A percentile compares a stretch with the other conserved stretches of the same genome.
These are phyloP conservation scores for Dromococcyx pavoninus DNA, from an alignment of 2,797 vertebrate species.

Conservation along the genomic window DNA sequence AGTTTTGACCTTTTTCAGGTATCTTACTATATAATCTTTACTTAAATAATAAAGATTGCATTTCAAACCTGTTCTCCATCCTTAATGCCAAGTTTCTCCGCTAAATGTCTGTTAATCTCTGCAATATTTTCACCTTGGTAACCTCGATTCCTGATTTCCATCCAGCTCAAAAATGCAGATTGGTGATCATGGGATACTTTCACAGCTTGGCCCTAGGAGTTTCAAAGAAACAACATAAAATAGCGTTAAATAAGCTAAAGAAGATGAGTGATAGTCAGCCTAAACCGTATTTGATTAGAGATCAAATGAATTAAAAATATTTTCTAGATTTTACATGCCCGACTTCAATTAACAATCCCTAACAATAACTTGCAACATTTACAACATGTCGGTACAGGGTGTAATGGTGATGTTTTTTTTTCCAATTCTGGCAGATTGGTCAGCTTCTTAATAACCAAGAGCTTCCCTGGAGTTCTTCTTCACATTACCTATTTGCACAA, in stretches of 20 bases:
- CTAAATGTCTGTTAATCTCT: constrained; percentile 89
- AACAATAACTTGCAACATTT: background rate
- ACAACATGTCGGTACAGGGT: background rate
- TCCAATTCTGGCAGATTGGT: background rate
- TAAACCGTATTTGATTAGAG: background rate
- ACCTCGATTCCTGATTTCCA: constrained; percentile 76
- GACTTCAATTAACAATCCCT: background rate
- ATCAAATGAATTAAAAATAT: background rate
- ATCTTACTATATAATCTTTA: background rate
- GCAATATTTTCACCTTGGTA: constrained; percentile 77
- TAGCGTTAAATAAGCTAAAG: background rate
- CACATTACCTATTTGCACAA: background rate
- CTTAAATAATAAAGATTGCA: background rate
- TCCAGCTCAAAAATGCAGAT: constrained; percentile 90
- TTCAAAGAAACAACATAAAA: background rate
- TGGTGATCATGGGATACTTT: constrained; percentile 83
- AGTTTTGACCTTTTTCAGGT: background rate
- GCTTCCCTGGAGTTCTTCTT: background rate
- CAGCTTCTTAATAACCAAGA: background rate
- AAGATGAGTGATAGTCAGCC: background rate
- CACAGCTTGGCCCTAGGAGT: constrained; percentile 87
- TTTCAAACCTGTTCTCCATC: constrained; percentile 87
- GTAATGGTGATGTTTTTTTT: background rate
- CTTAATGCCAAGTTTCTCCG: constrained; percentile 87
- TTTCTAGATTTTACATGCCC: background rate